Evolutionary conservation across 1,140 invertebrate species (phyloP), one percentile per base, ranked within the genome.

Genomic region (Drosophila ohnishii): DNA sequence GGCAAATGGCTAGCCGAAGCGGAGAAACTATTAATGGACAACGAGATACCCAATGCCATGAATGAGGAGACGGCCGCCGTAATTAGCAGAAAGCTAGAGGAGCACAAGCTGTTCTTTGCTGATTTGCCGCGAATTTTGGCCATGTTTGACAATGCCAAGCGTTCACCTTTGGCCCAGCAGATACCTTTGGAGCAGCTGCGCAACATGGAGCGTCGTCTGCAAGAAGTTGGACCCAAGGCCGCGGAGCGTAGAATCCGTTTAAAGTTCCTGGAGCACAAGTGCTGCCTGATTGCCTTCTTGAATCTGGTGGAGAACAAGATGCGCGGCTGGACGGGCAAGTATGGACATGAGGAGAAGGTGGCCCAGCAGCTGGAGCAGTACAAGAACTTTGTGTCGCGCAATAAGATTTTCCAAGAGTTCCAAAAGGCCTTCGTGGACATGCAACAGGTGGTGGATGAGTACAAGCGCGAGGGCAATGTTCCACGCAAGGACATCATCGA

Each of bases 321-420:
- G 67, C 95, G 95, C 91, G 92, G 94, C 40, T 99, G 97, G 97
- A 97, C 95, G 65, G 94, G 95, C 1, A 98, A 98, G 92, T 98
- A 97, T 90, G 97, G 97, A 16, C 92, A 93, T 10, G 95, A 97
- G 81, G 95, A 97, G 62, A 95, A 96, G 88, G 97, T 97, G 3
- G 94, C 96, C 82, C 95, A 95, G 72, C 94, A 98, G 91, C 92
- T 98, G 75, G 95, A 96, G 73, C 97, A 98, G 84, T 98, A 98
- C 88, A 94, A 96, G 75, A 97, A 96, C 93, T 98, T 97, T 93
- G 97, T 98, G 13, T 96, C 96, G 4, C 95, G 95, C 78, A 97
- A 97, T 92, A 95, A 97, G 91, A 96, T 99, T 80, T 98, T 98
- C 93, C 96, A 98, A 92, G 97, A 97, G 92, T 98, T 98, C 92